Evolutionary conservation across 53 echinoderm and acorn worm genomes (phyloP), one percentile per base, ranked within the genome.

Genomic region (Henricia sp.): DNA sequence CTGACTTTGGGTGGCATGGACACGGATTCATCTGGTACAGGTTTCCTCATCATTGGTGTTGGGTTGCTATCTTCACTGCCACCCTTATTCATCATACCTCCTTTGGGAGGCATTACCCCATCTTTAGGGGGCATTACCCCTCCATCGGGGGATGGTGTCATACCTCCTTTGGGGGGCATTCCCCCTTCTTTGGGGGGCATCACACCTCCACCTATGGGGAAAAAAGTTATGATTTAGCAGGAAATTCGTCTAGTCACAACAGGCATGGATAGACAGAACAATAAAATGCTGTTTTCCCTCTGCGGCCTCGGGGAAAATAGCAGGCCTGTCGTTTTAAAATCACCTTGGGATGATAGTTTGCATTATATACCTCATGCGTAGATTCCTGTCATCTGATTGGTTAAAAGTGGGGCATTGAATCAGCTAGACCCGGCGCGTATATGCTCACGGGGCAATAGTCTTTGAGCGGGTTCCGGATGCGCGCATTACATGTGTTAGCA

Each of bases 1-100:
- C 86, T 85, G 86, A 74, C 74, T 85, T 85, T 82, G 6, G 88
- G 88, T 64, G 87, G 87, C 78, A 77, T 87, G 1, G 87, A 78
- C 3, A 37, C 13, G 14, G 17, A 66, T 13, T 48, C 69, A 9
- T 67, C 75, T 0, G 65, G 50, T 8, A 21, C 59, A 1, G 83
- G 56, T 83, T 68, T 83, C 53, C 54, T 69, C 83, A 68, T 83
- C 83, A 42, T 56, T 3, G 54, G 53, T 14, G 56, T 53, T 3
- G 60, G 29, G 12, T 1, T n/a, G 11, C 60, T 25, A 5, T 9
- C 25, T 19, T 9, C 26, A 20, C 50, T 48, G 4, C 48, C 82
- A 5, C 66, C 82, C n/a, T 82, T 66, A 36, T 56, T 70, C 70
- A 70, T 71, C 69, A 73, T 85, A 23, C 64, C 72, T 50, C 50